A percentile compares a stretch with the other conserved stretches of the same genome.
Conservation (phyloP, 2,888 invertebrate genomes). For the Lutraria lutraria region DNA sequence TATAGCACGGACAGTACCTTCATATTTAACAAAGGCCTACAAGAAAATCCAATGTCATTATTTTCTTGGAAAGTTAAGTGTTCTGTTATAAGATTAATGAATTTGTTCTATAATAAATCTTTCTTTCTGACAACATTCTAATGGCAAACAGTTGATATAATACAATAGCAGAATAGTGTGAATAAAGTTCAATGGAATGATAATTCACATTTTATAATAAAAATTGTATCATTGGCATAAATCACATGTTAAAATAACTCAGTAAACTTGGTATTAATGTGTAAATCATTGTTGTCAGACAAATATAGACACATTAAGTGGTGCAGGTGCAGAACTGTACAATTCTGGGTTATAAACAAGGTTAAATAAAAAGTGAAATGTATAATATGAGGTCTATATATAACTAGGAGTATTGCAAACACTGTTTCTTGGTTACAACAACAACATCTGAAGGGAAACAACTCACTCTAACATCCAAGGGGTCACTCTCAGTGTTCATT, state of each 20-base stretch:
- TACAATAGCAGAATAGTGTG: no score
- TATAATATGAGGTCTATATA: not conserved
- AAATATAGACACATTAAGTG: not conserved
- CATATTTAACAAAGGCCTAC: no score
- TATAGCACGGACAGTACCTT: no score
- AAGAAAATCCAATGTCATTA: no score
- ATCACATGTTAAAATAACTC: not conserved
- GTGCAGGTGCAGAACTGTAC: not conserved
- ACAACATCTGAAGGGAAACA: conserved; percentile 10
- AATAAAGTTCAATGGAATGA: no score
- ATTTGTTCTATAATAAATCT: no score
- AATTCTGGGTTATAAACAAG: not conserved
- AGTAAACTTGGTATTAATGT: not conserved
- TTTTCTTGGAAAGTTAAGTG: no score
- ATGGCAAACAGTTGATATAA: no score
- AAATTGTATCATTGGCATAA: conserved; percentile 1
- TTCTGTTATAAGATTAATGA: no score
- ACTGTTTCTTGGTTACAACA: not conserved
- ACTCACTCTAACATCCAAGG: not conserved
- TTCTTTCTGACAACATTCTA: no score
- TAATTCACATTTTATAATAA: no score
- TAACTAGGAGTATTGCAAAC: not conserved
- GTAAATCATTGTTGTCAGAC: no score
- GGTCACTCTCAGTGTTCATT: not conserved
- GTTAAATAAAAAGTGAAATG: conserved; percentile 12